Percentiles rank a stretch among this genome's conserved stretches.
Evolutionary conservation across 2,888 invertebrate genomes (phyloP).

Genomic region (Crocallis elinguaria): DNA sequence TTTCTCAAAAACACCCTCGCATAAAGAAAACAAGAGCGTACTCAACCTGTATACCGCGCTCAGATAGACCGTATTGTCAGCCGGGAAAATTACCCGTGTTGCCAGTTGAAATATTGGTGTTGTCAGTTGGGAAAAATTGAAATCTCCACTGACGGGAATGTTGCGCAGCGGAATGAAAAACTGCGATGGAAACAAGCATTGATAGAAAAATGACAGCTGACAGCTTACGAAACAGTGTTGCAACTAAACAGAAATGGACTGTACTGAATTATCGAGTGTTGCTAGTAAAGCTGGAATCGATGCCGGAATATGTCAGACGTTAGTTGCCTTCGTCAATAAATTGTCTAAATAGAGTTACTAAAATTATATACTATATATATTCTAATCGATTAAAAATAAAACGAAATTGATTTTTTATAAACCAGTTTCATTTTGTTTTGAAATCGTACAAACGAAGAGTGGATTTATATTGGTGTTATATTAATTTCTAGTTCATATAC

Average conservation of each 20-base stretch:
- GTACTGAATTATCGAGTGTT: conserved; percentile 11
- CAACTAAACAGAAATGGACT: conserved; percentile 18
- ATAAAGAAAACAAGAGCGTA: conserved; percentile 96
- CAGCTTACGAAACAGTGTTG: conserved; percentile 2
- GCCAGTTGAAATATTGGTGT: conserved; percentile 5
- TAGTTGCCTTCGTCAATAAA: conserved; percentile 19
- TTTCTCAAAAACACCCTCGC: conserved; percentile 98
- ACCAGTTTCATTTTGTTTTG: conserved; percentile 9
- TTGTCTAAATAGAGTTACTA: conserved; percentile 19
- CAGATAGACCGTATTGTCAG: conserved; percentile 60
- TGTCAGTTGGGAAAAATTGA: conserved; percentile 4
- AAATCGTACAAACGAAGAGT: conserved; percentile 13
- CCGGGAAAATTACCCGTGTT: conserved; percentile 2
- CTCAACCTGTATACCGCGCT: conserved; percentile 95
- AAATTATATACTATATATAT: conserved; percentile 9
- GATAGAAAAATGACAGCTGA: background rate
- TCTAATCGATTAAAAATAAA: conserved; percentile 21
- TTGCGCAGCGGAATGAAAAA: background rate
- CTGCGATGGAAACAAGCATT: background rate
- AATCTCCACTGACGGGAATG: background rate
- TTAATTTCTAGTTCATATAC: conserved; percentile 36
- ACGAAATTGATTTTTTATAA: conserved; percentile 4
- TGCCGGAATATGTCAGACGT: background rate
- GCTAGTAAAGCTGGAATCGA: background rate
- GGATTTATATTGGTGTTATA: conserved; percentile 31